Evolutionary conservation across 2,797 vertebrate genomes (phyloP), one percentile per base, ranked within the genome.

Genomic region (Prunella strophiata): DNA sequence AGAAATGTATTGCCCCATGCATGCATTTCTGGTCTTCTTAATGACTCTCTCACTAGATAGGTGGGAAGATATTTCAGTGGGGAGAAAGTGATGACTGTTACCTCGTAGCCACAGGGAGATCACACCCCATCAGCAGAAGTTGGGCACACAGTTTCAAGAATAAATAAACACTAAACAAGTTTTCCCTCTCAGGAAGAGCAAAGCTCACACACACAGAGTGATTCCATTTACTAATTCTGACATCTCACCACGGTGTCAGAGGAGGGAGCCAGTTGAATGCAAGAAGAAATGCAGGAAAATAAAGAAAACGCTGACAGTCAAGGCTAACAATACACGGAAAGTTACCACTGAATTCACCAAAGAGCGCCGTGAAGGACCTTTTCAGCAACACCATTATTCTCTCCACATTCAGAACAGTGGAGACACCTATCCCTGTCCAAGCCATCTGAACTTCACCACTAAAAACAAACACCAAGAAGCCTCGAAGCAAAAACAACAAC

Each of bases 401-500:
- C 29, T 25, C 32, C 38, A 32, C 21, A 19, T 20, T 9, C 72
- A 14, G 7, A 45, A 55, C 0, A 9, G 43, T 10, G 19, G 10
- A 59, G 7, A 5, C 19, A 77, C 8, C 38, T 40, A 71, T 3
- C 17, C 23, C 47, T 23, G 13, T 25, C 36, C 66, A 47, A 72
- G 13, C 6, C 29, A 29, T 16, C n/a, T 3, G 5, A 13, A 38
- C 25, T 16, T n/a, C 88, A 14, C 36, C 7, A 4, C 25, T 26
- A 22, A 32, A 27, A 32, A 2, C 15, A 32, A 50, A 3, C 13
- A 2, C 61, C n/a, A 30, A 36, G 0, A 45, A 26, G 2, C 8
- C 30, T 43, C 27, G 5, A 32, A 11, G 7, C 3, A n/a, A 67
- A 76, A 50, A 11, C 0, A n/a, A 25, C 71, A 68, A 8, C 5